Evolutionary conservation across 2,888 invertebrate species (phyloP).

Genomic region (Tenthredo notha): DNA sequence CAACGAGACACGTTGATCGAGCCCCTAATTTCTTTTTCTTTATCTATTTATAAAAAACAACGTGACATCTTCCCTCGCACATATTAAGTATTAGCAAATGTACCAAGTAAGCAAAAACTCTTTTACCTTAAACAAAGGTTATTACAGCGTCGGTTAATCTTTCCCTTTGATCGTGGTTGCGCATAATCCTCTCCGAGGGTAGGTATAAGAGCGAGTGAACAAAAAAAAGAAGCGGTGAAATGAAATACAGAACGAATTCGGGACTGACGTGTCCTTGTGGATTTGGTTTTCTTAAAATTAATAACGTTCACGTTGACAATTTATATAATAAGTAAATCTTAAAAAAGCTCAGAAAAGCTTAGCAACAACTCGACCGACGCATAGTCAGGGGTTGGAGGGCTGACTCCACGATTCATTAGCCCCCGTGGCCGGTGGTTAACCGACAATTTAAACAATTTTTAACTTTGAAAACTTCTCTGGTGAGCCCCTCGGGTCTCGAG

Average conservation of each 20-base stretch:
- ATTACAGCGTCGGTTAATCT: conserved; percentile 38
- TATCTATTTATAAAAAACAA: background rate
- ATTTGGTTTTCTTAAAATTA: conserved; percentile 63
- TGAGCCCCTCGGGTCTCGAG: conserved; percentile 45
- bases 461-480: conserved; percentile 70
- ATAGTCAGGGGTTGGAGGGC: conserved; percentile 55
- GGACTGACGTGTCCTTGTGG: conserved; percentile 56
- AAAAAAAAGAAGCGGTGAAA: background rate
- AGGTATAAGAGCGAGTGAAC: background rate
- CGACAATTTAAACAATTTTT: conserved; percentile 77
- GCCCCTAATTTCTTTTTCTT: background rate
- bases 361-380: conserved; percentile 26
- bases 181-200: conserved; percentile 25
- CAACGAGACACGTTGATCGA: background rate
- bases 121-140: conserved; percentile 45
- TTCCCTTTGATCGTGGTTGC: conserved; percentile 43
- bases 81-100: background rate
- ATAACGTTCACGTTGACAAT: conserved; percentile 65
- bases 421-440: conserved; percentile 75
- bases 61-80: background rate
- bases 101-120: conserved; percentile 22
- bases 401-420: conserved; percentile 74
- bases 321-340: background rate
- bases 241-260: background rate
- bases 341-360: conserved; percentile 10